Conservation (phyloP, 2,888 invertebrate genomes). For the Drosophila anceps region DNA sequence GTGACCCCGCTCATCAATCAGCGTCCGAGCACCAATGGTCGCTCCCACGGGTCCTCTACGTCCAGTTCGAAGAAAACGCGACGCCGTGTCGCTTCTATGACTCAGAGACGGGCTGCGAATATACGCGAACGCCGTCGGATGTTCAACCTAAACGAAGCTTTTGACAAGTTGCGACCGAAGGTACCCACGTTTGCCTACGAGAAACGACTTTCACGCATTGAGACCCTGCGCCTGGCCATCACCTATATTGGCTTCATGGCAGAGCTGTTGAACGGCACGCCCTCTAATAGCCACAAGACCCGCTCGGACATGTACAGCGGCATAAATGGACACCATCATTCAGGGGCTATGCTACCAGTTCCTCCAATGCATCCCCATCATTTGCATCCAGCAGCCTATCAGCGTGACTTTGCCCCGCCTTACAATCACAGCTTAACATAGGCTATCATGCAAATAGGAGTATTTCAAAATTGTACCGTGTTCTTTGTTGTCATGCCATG, state of each 20-base stretch:
- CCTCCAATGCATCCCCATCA: conserved; percentile 82
- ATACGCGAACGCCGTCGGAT: conserved; percentile 96
- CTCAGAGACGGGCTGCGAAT: conserved; percentile 96
- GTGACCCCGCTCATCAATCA: conserved; percentile 86
- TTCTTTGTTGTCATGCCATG: conserved; percentile 25
- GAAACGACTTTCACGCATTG: conserved; percentile 96
- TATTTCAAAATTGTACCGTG: conserved; percentile 10
- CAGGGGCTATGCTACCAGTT: conserved; percentile 29
- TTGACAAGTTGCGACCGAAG: conserved; percentile 95
- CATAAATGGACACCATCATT: conserved; percentile 84
- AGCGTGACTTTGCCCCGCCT: conserved; percentile 84
- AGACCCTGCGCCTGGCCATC: conserved; percentile 96
- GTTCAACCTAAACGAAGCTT: conserved; percentile 98
- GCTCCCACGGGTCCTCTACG: conserved; percentile 62
- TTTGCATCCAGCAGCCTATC: conserved; percentile 84
- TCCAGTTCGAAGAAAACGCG: conserved; percentile 91
- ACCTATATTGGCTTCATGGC: conserved; percentile 99
- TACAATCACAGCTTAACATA: conserved; percentile 84
- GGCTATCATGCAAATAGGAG: neutral
- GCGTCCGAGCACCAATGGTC: conserved; percentile 72
- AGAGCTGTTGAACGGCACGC: conserved; percentile 91
- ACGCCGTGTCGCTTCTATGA: conserved; percentile 94
- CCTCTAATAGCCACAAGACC: conserved; percentile 84
- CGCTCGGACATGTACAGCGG: conserved; percentile 83
- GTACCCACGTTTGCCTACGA: conserved; percentile 98